phyloP scores from a whole-genome alignment of 2,888 invertebrate genomes.

The Leptopilina myrica region DNA sequence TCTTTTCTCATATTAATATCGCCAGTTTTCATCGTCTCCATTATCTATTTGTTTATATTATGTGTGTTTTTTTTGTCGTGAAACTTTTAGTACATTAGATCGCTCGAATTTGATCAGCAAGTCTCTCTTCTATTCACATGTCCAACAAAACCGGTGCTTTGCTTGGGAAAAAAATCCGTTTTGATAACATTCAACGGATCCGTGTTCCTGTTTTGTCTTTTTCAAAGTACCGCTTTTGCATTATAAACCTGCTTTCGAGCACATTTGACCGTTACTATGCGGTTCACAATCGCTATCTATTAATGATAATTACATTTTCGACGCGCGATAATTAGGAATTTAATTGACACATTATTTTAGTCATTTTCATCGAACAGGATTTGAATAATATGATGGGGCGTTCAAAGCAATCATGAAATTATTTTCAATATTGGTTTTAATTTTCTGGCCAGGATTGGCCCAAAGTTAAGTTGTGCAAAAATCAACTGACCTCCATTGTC shows the following conservation, averaged over 20 bases:
- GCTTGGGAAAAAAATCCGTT: slow-evolving; percentile 16
- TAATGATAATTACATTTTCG: slow-evolving; percentile 3
- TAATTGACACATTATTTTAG: too few relatives aligned
- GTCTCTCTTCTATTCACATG: slow-evolving; percentile 5
- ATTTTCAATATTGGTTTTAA: too few relatives aligned
- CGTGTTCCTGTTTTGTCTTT: slow-evolving; percentile 25
- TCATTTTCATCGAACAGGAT: too few relatives aligned
- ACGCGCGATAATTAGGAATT: slow-evolving; percentile 11
- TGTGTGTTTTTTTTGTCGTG: too few relatives aligned
- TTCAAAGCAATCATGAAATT: too few relatives aligned
- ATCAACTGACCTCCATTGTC: too few relatives aligned
- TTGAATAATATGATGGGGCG: too few relatives aligned
- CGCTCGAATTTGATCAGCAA: background rate
- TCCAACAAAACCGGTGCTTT: slow-evolving; percentile 11
- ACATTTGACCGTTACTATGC: slow-evolving; percentile 15
- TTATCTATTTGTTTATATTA: background rate
- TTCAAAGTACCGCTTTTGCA: slow-evolving; percentile 7
- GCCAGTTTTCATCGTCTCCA: background rate
- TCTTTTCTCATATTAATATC: background rate
- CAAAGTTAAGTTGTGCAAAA: too few relatives aligned
- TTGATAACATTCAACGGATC: slow-evolving; percentile 21
- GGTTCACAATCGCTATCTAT: background rate
- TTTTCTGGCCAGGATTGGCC: too few relatives aligned
- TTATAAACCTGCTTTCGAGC: slow-evolving; percentile 28
- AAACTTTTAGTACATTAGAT: background rate